phyloP scores from a whole-genome alignment of 2,797 vertebrate genomes.

The Masticophis lateralis region DNA sequence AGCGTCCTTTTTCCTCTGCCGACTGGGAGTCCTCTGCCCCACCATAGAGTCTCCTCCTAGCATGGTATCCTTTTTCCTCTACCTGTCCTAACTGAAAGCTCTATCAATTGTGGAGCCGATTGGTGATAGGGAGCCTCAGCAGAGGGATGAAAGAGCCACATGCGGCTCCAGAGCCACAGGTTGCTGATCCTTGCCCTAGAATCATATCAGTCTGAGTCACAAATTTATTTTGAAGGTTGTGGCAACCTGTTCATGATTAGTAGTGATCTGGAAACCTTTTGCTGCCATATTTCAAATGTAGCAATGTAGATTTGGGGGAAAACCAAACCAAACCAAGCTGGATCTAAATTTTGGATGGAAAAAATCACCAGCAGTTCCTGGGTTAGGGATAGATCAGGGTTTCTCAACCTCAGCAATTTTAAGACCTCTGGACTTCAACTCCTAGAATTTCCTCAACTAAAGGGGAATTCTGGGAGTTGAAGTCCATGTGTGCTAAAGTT shows the following conservation, averaged over 20 bases:
- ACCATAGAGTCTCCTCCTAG: no score
- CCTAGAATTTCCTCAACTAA: not conserved
- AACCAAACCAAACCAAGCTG: not conserved
- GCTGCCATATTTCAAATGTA: not conserved
- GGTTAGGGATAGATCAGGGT: not conserved
- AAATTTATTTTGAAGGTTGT: not conserved
- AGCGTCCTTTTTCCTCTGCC: no score
- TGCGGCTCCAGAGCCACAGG: no score
- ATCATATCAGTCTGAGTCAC: not conserved
- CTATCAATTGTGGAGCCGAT: no score
- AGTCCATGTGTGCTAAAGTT: not conserved
- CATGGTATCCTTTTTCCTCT: no score
- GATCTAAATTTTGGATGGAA: not conserved
- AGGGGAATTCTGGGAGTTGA: not conserved
- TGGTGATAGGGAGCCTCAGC: no score
- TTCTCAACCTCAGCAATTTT: not conserved
- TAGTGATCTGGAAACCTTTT: not conserved
- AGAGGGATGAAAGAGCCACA: no score
- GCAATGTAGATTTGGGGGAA: not conserved
- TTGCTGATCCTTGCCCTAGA: not conserved
- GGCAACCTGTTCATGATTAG: not conserved
- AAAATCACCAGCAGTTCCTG: not conserved
- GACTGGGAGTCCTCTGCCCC: no score
- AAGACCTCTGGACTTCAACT: not conserved
- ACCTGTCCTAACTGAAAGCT: no score